Percentiles rank a stretch among this genome's conserved stretches.
Evolutionary conservation across 2,888 invertebrate genomes (phyloP).

Genomic region (Hyppa rectilinea): DNA sequence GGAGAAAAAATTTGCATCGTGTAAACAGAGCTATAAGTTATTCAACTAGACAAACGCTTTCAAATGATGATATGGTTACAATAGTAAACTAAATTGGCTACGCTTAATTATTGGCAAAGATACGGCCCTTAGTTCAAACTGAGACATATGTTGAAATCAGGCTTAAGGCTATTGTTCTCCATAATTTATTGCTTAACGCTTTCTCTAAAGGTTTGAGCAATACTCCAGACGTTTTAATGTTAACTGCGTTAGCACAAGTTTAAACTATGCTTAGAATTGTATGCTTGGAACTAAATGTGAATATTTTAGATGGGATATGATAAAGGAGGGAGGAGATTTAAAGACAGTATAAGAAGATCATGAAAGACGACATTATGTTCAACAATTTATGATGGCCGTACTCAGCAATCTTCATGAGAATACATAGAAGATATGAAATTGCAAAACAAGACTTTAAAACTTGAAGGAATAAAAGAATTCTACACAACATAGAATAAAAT

Average conservation of each 20-base stretch:
- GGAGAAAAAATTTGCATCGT: neutral
- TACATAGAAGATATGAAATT: too few species aligned
- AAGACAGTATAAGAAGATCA: neutral
- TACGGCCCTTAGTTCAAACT: conserved; percentile 32
- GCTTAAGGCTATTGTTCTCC: conserved; percentile 35
- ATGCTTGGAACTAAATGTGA: conserved; percentile 2
- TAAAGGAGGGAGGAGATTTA: neutral
- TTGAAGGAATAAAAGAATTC: neutral
- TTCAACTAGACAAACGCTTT: conserved; percentile 38
- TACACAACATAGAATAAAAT: neutral
- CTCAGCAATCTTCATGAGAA: neutral
- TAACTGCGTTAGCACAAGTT: conserved; percentile 31
- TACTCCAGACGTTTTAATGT: conserved; percentile 21
- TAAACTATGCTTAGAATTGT: neutral
- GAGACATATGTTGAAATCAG: conserved; percentile 41
- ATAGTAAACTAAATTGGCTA: conserved; percentile 11
- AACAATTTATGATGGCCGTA: neutral
- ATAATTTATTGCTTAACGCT: conserved; percentile 48
- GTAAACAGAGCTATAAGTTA: neutral
- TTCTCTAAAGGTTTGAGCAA: conserved; percentile 40
- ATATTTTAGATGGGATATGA: conserved; percentile 1
- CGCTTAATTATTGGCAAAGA: conserved; percentile 23
- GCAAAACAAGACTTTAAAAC: neutral
- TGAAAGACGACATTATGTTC: neutral
- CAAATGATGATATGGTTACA: conserved; percentile 20